These are phyloP conservation scores for Hippolais icterina DNA, from an alignment of 2,113 vertebrate species.

Conservation along the genomic window DNA sequence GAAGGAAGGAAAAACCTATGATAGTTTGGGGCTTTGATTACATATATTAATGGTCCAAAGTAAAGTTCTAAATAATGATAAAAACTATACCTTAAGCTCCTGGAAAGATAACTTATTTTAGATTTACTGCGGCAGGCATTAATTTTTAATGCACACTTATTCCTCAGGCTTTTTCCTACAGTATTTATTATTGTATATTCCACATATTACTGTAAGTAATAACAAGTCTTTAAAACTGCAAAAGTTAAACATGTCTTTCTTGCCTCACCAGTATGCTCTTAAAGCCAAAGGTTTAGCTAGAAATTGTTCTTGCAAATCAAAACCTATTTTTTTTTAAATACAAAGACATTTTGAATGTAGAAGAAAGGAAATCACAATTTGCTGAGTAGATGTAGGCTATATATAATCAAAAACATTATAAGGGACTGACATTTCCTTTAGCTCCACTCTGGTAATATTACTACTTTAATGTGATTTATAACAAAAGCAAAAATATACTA, in stretches of 20 bases:
- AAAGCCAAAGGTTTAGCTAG: background rate
- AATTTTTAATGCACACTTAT: background rate
- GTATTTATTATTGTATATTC: background rate
- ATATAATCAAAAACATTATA: background rate
- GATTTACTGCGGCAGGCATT: background rate
- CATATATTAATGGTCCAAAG: background rate
- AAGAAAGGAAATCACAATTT: background rate
- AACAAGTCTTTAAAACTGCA: background rate
- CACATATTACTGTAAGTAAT: background rate
- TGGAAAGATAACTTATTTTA: background rate
- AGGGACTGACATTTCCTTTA: background rate
- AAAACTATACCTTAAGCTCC: background rate
- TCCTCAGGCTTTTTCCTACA: background rate
- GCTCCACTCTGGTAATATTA: background rate
- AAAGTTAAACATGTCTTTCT: background rate
- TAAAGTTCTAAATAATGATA: background rate
- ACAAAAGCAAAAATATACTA: background rate
- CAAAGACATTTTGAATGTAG: background rate
- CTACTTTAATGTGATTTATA: background rate
- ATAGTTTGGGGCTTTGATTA: background rate
- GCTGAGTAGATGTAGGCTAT: background rate
- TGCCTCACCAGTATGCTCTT: background rate
- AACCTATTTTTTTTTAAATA: background rate
- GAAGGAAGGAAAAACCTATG: background rate
- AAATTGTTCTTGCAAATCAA: conserved; percentile 7